Evolutionary conservation across 2,113 vertebrate species (phyloP).

Genomic region (Baryphthengus martii): DNA sequence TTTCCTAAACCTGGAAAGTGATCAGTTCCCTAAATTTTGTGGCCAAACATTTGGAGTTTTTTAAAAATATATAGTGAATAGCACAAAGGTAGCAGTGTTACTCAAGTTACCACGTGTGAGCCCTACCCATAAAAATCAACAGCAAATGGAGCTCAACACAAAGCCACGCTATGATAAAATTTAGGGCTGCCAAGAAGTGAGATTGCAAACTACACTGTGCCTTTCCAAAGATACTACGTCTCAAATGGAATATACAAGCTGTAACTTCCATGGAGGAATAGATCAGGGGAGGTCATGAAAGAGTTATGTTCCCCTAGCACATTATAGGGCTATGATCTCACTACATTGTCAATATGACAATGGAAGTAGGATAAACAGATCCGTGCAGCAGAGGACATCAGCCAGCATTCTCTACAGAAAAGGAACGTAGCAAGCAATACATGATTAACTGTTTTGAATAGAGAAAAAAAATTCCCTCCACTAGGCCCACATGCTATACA

Average conservation of each 20-base stretch:
- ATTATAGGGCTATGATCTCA: constrained; percentile 14
- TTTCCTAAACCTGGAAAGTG: background rate
- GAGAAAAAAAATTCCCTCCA: constrained; percentile 12
- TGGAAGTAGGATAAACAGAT: constrained; percentile 34
- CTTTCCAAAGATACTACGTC: background rate
- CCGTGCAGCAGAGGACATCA: background rate
- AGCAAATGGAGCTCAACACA: background rate
- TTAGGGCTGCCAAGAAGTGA: background rate
- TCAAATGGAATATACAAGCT: background rate
- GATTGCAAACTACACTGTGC: background rate
- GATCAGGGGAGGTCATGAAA: background rate
- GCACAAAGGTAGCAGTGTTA: background rate
- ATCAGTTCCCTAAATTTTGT: background rate
- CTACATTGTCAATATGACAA: constrained; percentile 44
- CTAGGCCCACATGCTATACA: background rate
- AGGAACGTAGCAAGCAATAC: background rate
- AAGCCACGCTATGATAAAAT: background rate
- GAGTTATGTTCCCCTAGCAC: constrained; percentile 11
- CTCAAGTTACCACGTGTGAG: background rate
- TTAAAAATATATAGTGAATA: background rate
- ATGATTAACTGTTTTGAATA: constrained; percentile 53
- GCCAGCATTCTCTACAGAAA: constrained; percentile 8
- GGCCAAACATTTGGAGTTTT: background rate
- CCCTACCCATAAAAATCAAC: background rate
- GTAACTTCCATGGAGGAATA: background rate